phyloP scores from a whole-genome alignment of 2,797 vertebrate genomes.

The Pelobates cultripes region DNA sequence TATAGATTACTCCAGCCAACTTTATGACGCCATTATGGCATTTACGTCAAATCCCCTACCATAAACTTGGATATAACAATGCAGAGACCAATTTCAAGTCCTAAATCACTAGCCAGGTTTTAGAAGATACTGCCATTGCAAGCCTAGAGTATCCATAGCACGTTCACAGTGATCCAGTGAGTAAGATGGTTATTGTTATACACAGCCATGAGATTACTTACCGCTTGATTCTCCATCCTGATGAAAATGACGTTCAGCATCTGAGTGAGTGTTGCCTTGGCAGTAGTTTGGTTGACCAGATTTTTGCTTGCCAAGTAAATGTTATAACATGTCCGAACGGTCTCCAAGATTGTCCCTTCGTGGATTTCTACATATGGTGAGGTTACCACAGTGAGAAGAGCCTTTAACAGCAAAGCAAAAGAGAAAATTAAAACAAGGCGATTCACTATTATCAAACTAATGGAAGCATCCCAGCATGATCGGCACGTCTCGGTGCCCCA shows the following conservation, averaged over 20 bases:
- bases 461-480: no score
- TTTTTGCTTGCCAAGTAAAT: slow-evolving; percentile 98
- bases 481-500: no score
- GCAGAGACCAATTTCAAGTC: no score
- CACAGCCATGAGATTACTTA: slow-evolving; percentile 56
- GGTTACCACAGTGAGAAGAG: slow-evolving; percentile 92
- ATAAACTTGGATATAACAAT: no score
- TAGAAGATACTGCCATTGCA: no score
- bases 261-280: slow-evolving; percentile 96
- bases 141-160: no score
- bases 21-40: no score
- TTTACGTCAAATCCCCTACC: no score
- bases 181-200: not conserved
- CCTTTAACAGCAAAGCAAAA: slow-evolving; percentile 70
- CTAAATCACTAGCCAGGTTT: no score
- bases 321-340: slow-evolving; percentile 96
- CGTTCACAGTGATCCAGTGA: no score
- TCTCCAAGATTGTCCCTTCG: slow-evolving; percentile 93
- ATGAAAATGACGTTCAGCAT: slow-evolving; percentile 98
- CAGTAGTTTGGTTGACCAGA: slow-evolving; percentile 98
- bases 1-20: no score
- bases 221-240: slow-evolving; percentile 95
- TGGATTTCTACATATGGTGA: slow-evolving; percentile 97
- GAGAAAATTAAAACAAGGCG: not conserved
- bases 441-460: no score